phyloP scores from a whole-genome alignment of 2,888 invertebrate genomes.

The Hyppa rectilinea region DNA sequence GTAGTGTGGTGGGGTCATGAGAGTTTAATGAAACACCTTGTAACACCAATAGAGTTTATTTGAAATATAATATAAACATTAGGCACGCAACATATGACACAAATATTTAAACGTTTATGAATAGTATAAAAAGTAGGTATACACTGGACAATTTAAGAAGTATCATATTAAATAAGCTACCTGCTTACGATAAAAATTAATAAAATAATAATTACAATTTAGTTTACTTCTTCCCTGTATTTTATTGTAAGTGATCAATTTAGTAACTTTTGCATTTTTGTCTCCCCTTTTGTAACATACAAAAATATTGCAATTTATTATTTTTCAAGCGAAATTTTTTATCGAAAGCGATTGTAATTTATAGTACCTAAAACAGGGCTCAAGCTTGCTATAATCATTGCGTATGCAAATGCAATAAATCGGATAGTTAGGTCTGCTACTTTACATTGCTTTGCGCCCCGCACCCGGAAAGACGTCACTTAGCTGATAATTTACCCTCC shows the following conservation, averaged over 20 bases:
- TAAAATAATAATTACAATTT: not conserved
- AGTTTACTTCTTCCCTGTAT: not conserved
- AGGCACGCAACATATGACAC: not conserved
- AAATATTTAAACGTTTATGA: not conserved
- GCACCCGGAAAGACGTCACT: not conserved
- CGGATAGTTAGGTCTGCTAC: not conserved
- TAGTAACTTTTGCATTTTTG: not conserved
- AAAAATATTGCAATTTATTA: not conserved
- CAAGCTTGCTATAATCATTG: not conserved
- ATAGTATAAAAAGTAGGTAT: not conserved
- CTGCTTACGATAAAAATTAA: not conserved
- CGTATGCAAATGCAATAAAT: not conserved
- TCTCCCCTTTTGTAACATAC: not conserved
- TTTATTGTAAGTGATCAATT: not conserved
- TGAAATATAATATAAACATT: not conserved
- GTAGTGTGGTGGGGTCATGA: not conserved
- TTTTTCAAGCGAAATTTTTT: not conserved
- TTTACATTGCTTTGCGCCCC: constrained; percentile 2
- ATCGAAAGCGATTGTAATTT: not conserved
- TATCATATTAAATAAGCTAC: not conserved
- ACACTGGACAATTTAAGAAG: not conserved
- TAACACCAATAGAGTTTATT: constrained; percentile 4
- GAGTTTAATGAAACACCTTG: constrained; percentile 20
- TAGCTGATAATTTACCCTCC: not conserved
- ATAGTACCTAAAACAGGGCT: not conserved